phyloP scores from a whole-genome alignment of 2,797 vertebrate species.

The Picus viridis region DNA sequence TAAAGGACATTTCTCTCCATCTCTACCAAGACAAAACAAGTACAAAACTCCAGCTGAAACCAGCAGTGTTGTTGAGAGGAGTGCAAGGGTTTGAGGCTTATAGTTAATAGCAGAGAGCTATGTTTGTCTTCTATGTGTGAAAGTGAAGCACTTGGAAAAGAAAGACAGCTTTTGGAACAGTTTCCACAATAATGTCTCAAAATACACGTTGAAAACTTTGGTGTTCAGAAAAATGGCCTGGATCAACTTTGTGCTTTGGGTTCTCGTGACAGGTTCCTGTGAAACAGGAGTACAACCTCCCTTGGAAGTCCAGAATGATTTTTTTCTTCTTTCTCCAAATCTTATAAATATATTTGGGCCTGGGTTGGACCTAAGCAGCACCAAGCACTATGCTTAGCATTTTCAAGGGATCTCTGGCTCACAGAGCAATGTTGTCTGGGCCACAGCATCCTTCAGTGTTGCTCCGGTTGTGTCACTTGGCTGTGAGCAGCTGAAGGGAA shows the following conservation, averaged over 20 bases:
- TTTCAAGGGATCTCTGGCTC: not conserved
- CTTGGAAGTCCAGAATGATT: not conserved
- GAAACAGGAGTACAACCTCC: not conserved
- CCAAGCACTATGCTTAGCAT: not conserved
- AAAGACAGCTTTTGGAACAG: not conserved
- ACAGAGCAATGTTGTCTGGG: not conserved
- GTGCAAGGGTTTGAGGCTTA: conserved; percentile 24
- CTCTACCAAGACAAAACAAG: not conserved
- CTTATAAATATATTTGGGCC: not conserved
- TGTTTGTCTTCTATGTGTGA: not conserved
- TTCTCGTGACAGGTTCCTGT: not conserved
- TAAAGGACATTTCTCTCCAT: not conserved
- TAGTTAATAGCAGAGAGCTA: not conserved
- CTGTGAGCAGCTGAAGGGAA: not conserved
- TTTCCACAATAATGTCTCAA: not conserved
- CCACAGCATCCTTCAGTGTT: not conserved
- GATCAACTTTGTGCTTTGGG: not conserved
- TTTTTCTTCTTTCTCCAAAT: not conserved
- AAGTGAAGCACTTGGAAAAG: not conserved
- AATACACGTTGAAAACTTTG: not conserved
- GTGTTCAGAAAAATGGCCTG: not conserved
- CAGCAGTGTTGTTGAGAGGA: not conserved
- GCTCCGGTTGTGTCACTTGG: not conserved
- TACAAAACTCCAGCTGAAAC: not conserved
- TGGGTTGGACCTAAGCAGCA: not conserved